Evolutionary conservation across 2,797 vertebrate species (phyloP), one percentile per base, ranked within the genome.

Genomic region (Nothura maculosa): DNA sequence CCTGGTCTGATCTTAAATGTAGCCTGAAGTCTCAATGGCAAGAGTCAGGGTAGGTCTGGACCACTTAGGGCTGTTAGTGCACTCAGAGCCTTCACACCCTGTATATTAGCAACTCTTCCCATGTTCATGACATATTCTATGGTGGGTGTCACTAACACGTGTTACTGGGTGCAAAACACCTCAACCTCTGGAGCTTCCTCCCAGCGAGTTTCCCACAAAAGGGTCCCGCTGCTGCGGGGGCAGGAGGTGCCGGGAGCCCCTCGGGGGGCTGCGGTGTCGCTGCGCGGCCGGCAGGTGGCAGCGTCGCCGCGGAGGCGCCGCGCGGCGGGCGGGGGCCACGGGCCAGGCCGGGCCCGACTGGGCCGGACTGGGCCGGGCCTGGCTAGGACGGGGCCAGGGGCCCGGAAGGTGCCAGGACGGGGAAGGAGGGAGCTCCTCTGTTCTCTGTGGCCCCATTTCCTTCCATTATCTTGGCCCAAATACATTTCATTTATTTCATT

Each of bases 301-400:
- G 68, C n/a, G 30, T 30, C 12, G 30, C 66, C 12, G 13, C 63
- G 67, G 42, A 52, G 52, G 77, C 6, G 27, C 20, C 16, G 6
- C 8, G 22, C 16, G 21, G 12, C 50, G 50, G 50, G 27, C 27
- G 27, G 50, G 15, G 17, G 50, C 50, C 19, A 18, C n/a, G n/a
- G 30, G 55, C 7, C 30, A n/a, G n/a, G 9, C 3, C 2, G 52
- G 32, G 38, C 22, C 8, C 8, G 18, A n/a, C 5, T 15, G 54
- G n/a, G 9, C 4, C 2, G 50, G n/a, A n/a, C 30, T 7, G 27
- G 2, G 28, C 7, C 2, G 7, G 38, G n/a, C n/a, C n/a, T n/a
- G 30, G 10, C 4, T 7, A 20, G 2, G 28, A 9, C 2, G 6
- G 9, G 18, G 30, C 6, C 15, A 30, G n/a, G 9, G 3, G 55